A percentile compares a stretch with the other conserved stretches of the same genome.
These are phyloP conservation scores for Bombus affinis DNA, from an alignment of 1,140 invertebrate genomes.

Conservation along the genomic window DNA sequence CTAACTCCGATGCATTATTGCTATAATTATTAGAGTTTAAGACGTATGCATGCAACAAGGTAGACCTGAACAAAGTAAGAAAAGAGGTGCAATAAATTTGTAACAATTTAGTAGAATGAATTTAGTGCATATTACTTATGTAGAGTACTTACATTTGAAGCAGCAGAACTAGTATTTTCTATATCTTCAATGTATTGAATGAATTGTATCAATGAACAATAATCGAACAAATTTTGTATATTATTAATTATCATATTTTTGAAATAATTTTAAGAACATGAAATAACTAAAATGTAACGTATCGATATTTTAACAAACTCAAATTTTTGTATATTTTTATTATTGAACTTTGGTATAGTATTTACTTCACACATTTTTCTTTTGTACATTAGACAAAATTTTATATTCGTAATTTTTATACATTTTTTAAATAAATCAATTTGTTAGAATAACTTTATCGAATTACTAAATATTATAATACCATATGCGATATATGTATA, in stretches of 20 bases:
- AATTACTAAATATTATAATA: slow-evolving; percentile 22
- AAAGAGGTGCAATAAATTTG: slow-evolving; percentile 55
- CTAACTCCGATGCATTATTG: slow-evolving; percentile 22
- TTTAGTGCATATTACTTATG: slow-evolving; percentile 52
- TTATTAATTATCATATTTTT: slow-evolving; percentile 27
- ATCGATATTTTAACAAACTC: slow-evolving; percentile 5
- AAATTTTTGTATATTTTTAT: slow-evolving; percentile 28
- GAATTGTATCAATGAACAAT: slow-evolving; percentile 13
- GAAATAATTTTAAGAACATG: slow-evolving; percentile 18
- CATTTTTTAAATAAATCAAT: slow-evolving; percentile 74
- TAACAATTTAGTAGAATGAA: slow-evolving; percentile 30
- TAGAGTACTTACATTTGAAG: slow-evolving; percentile 50
- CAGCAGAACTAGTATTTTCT: slow-evolving; percentile 45
- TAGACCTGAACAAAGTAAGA: slow-evolving; percentile 21
- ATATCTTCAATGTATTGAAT: slow-evolving; percentile 22
- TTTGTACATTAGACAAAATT: slow-evolving; percentile 39
- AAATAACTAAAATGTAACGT: not conserved
- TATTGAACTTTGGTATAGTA: slow-evolving; percentile 16
- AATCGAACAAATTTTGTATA: slow-evolving; percentile 27
- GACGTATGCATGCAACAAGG: slow-evolving; percentile 32
- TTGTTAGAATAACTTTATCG: slow-evolving; percentile 58
- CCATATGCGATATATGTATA: not conserved
- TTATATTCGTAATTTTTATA: slow-evolving; percentile 70
- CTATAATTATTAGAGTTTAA: slow-evolving; percentile 23
- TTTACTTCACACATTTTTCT: slow-evolving; percentile 2